Base-by-base conservation (phyloP, 2,113 vertebrate genomes). In the Cephalopholis sonnerati region DNA sequence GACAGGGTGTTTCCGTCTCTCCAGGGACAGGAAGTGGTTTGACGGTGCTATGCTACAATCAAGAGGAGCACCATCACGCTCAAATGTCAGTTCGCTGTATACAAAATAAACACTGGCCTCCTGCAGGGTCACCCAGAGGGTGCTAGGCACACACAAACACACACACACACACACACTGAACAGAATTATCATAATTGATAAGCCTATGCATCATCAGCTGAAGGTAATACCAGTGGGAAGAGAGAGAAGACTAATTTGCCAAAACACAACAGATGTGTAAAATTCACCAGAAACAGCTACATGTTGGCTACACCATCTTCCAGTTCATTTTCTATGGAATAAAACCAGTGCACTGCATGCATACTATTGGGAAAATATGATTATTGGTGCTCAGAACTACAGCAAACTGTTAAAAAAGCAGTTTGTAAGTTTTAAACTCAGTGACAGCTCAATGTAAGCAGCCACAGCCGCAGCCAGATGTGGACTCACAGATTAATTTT, bases 11-110 rank as follows among this genome's bases (percentile, higher is more conserved):
- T 83, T 87, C 79, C 69, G n/a, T 67, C 74, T 84, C 77, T 81
- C 72, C 69, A 29, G 77, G 69, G 81, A 91, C 77, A 92, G 91
- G 91, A 94, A 94, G 85, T 86, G 64, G 80, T 82, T 87, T 84
- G 83, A 79, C 41, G 17, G 78, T 72, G 86, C 70, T 86, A 86
- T 20, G 36, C 75, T 86, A 87, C 87, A 88, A 89, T 87, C 79
- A 84, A 92, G 85, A 81, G 75, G 72, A 91, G 85, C 73, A 64
- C 68, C 77, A 85, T 85, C 77, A 63, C 11, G 55, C 88, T 84
- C 53, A 93, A 93, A 95, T 93, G 93, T 92, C 92, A 94, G 79
- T 69, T 36, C 51, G 57, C 81, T 93, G 90, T 93, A 83, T 91
- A 92, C 91, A 91, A 91, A 93, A 94, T 85, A 94, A 94, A 94